phyloP scores from a whole-genome alignment of 2,888 invertebrate genomes.

The Callinectes sapidus region DNA sequence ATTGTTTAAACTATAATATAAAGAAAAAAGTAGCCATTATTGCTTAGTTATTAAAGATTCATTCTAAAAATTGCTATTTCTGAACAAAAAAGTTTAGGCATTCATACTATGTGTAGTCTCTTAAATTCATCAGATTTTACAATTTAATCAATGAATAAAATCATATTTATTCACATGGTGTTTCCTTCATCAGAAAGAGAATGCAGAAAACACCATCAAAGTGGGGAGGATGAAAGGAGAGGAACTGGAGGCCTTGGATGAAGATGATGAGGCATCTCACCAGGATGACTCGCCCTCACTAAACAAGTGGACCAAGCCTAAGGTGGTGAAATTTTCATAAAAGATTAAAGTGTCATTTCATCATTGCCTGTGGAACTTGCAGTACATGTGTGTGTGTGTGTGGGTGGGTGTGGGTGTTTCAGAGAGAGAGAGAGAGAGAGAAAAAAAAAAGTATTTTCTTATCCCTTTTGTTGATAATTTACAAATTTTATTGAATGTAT shows the following conservation, averaged over 20 bases:
- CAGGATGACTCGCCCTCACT: not conserved
- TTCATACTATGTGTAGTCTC: not conserved
- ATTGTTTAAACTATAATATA: not conserved
- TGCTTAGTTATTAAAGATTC: not conserved
- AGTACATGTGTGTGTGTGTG: not conserved
- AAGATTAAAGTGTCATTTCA: not conserved
- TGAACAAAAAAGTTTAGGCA: not conserved
- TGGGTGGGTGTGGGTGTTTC: too few species aligned
- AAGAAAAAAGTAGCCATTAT: not conserved
- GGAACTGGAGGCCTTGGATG: not conserved
- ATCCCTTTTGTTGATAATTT: not conserved
- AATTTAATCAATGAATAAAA: not conserved
- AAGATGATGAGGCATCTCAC: not conserved
- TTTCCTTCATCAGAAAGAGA: not conserved
- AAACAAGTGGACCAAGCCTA: not conserved
- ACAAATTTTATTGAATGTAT: not conserved
- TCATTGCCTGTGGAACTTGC: not conserved
- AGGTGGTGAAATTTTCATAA: constrained; percentile 5
- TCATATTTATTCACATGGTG: not conserved
- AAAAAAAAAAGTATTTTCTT: not conserved
- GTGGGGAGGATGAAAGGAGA: not conserved
- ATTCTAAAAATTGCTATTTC: not conserved
- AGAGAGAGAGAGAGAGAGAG: not conserved
- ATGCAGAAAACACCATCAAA: not conserved
- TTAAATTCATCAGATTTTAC: too few species aligned